Evolutionary conservation across 2,113 vertebrate species (phyloP).

Genomic region (Hippocampus guttulatus): DNA sequence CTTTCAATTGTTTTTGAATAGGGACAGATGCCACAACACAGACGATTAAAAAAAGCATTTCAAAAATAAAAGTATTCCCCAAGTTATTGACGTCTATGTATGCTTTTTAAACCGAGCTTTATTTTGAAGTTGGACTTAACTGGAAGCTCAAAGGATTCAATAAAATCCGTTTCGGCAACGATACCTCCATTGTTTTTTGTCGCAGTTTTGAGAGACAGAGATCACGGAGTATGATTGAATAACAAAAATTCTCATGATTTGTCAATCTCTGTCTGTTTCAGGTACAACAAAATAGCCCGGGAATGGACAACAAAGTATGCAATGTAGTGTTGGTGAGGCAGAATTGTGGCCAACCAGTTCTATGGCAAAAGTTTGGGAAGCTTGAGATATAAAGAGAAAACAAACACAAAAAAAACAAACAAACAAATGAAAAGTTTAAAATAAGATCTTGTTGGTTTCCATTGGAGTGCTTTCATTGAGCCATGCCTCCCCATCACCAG

Average conservation of each 20-base stretch:
- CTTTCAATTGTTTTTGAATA: too few relatives aligned
- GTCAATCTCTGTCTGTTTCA: slow-evolving; percentile 58
- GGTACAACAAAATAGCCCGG: slow-evolving; percentile 99
- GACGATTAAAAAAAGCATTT: too few relatives aligned
- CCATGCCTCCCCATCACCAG: slow-evolving; percentile 74
- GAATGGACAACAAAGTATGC: slow-evolving; percentile 99
- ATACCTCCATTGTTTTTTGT: not conserved
- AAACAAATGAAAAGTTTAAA: slow-evolving; percentile 78
- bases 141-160: too few relatives aligned
- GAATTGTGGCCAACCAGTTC: slow-evolving; percentile 89
- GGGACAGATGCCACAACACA: too few relatives aligned
- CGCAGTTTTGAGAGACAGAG: not conserved
- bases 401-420: slow-evolving; percentile 72
- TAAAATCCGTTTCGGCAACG: too few relatives aligned
- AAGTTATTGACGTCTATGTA: too few relatives aligned
- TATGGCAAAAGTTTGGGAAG: slow-evolving; percentile 92
- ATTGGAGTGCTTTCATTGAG: slow-evolving; percentile 99
- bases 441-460: slow-evolving; percentile 90
- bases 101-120: too few relatives aligned
- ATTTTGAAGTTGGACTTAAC: too few relatives aligned
- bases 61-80: too few relatives aligned
- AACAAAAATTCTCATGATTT: not conserved
- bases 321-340: slow-evolving; percentile 92
- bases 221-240: not conserved
- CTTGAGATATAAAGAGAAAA: slow-evolving; percentile 89